A percentile compares a stretch with the other conserved stretches of the same genome.
Conservation (phyloP, 2,797 vertebrate species). For the Erpetoichthys calabaricus region DNA sequence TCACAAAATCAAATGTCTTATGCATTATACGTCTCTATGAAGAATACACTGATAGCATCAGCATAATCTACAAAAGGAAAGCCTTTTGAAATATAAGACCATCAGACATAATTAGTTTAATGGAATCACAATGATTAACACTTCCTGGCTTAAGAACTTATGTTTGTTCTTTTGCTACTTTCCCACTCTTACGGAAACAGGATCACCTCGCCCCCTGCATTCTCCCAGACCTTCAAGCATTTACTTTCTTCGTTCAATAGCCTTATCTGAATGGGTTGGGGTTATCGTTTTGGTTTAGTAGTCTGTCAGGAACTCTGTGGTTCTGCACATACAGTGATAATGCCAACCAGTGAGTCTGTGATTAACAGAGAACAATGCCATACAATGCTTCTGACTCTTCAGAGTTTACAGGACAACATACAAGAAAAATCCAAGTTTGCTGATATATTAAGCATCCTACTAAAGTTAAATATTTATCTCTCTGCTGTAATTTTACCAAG, state of each 20-base stretch:
- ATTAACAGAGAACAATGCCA: conserved; percentile 32
- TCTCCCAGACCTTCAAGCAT: background rate
- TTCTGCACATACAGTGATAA: conserved; percentile 45
- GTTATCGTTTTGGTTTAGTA: conserved; percentile 27
- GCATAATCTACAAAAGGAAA: conserved; percentile 26
- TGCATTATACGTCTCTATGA: conserved; percentile 21
- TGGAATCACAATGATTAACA: conserved; percentile 58
- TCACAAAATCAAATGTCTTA: conserved; percentile 20
- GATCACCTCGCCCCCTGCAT: conserved; percentile 2
- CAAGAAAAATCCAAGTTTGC: no score
- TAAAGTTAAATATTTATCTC: no score
- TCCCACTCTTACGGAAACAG: conserved; percentile 29
- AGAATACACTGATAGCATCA: conserved; percentile 20
- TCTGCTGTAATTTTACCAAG: no score
- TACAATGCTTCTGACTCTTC: no score
- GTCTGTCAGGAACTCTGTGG: conserved; percentile 36
- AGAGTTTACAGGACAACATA: no score
- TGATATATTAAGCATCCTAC: no score
- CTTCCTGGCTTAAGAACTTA: conserved; percentile 47
- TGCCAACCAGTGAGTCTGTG: conserved; percentile 27
- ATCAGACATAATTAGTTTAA: conserved; percentile 60
- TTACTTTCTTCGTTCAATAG: background rate
- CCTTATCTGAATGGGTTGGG: conserved; percentile 26
- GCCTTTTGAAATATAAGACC: conserved; percentile 25
- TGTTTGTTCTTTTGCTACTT: conserved; percentile 43